Base-by-base conservation (phyloP, 2,113 vertebrate genomes). In the Tenrec ecaudatus region DNA sequence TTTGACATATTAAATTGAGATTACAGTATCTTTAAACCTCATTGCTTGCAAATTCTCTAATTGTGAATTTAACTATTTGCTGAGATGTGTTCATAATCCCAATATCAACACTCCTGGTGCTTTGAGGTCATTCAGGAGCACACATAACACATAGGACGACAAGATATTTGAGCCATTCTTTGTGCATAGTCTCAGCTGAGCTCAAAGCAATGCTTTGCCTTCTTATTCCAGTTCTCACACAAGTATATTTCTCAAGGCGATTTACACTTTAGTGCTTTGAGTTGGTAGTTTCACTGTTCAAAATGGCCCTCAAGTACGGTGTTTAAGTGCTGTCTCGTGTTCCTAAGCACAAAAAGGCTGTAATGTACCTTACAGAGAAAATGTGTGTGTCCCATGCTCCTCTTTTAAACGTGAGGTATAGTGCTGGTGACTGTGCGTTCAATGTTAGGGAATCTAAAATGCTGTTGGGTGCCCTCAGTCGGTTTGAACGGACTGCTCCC, bases 1-100 rank as follows among this genome's bases (percentile, higher is more conserved):
- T 60, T 85, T 22, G 92, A 58, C 33, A 33, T 58, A 31, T 75
- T 68, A 80, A 73, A 86, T 22, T 89, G 57, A 92, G 60, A 84
- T 31, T n/a, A 29, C 78, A 66, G 23, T 27, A 71, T 15, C n/a
- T 2, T 71, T 71, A 6, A 71, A 20, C 33, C 31, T 33, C 6
- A 19, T 20, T 36, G 20, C 20, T 36, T 7, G 8, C 69, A 36
- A 17, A 71, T 36, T 19, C 69, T 16, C 17, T 36, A 71, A 6
- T 71, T 71, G 16, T 68, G n/a, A 71, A 71, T 71, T 19, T 10
- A 33, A 12, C 69, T 36, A 71, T 31, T 17, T 11, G 17, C 17
- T 71, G 20, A 19, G 19, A 6, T 71, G 69, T 33, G 33, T 36
- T 20, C 33, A 3, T 6, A 71, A 71, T 25, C 16, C n/a, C 31